Evolutionary conservation across 2,797 vertebrate species (phyloP).

Genomic region (Lacerta viridis): DNA sequence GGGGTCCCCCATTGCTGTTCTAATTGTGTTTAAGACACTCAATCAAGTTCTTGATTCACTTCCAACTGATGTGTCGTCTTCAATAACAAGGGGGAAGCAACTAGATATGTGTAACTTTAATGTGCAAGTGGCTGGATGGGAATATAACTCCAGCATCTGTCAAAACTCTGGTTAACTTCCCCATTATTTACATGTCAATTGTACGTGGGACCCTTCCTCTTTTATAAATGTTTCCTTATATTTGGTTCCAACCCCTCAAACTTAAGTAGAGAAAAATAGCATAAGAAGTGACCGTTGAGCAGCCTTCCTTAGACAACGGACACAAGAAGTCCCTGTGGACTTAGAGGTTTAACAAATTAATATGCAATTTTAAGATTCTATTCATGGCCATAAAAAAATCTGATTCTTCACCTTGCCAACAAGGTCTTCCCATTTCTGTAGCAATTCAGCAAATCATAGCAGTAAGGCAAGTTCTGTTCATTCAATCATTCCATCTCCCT

Average conservation of each 20-base stretch:
- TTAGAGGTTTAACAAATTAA: not conserved
- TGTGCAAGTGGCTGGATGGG: not conserved
- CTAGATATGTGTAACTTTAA: not conserved
- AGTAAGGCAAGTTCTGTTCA: constrained; percentile 56
- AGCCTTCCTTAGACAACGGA: not conserved
- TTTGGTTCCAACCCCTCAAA: not conserved
- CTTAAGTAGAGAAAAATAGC: not conserved
- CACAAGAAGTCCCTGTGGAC: not conserved
- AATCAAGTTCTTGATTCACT: not conserved
- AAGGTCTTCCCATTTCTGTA: constrained; percentile 28
- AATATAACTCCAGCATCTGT: not conserved
- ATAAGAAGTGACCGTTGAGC: too few relatives aligned
- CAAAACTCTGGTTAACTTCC: not conserved
- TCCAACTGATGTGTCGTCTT: too few relatives aligned
- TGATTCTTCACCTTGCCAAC: constrained; percentile 21
- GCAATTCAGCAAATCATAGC: constrained; percentile 26
- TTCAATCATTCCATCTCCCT: constrained; percentile 44
- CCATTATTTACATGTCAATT: not conserved
- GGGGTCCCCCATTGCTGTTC: too few relatives aligned
- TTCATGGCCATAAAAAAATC: not conserved
- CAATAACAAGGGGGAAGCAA: not conserved
- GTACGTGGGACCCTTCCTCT: not conserved
- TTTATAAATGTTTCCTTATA: not conserved
- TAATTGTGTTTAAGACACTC: not conserved
- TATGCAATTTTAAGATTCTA: not conserved